These are phyloP conservation scores for Lapara coniferarum DNA, from an alignment of 2,888 invertebrate genomes.

Conservation along the genomic window DNA sequence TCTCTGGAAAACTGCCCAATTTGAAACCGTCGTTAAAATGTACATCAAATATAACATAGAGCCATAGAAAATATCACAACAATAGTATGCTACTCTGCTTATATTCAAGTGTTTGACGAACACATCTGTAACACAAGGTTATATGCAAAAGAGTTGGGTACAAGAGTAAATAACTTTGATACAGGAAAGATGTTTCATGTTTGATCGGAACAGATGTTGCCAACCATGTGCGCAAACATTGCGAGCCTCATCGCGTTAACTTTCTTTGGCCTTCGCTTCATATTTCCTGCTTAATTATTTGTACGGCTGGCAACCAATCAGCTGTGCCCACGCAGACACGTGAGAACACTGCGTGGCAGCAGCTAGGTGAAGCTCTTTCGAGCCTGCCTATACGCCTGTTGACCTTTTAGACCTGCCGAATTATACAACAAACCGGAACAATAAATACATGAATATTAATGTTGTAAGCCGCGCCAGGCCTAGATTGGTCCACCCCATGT, in stretches of 20 bases:
- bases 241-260: neutral
- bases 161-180: neutral
- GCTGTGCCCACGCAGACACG: neutral
- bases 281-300: constrained; percentile 8
- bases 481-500: neutral
- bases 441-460: constrained; percentile 21
- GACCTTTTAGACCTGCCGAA: constrained; percentile 13
- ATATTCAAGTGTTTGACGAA: neutral
- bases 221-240: neutral
- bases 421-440: constrained; percentile 21
- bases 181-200: neutral
- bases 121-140: constrained; percentile 4
- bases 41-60: too few species aligned
- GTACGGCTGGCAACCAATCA: neutral
- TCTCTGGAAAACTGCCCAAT: too few species aligned
- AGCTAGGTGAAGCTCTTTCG: neutral
- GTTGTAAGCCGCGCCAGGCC: neutral
- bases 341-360: neutral
- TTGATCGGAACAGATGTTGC: neutral
- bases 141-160: neutral
- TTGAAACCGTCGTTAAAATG: too few species aligned
- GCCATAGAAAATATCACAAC: too few species aligned
- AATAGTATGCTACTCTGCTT: too few species aligned
- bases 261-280: constrained; percentile 6
- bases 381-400: neutral